These are phyloP conservation scores for Amphimallon solstitiale DNA, from an alignment of 2,888 invertebrate genomes.

Conservation along the genomic window DNA sequence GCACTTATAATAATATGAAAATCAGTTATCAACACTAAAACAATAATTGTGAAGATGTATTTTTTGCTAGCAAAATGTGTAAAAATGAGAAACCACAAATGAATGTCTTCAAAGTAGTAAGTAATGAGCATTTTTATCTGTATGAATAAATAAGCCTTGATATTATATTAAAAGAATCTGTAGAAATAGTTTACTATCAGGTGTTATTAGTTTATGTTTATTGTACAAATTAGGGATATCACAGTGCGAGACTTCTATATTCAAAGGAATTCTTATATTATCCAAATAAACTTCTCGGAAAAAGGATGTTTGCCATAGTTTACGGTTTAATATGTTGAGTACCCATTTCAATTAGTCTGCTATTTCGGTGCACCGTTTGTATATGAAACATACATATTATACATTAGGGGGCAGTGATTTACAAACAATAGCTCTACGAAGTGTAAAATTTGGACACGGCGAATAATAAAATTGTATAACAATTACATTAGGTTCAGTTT, in stretches of 20 bases:
- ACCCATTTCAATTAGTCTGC: neutral
- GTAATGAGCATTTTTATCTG: too few species aligned
- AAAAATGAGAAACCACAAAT: too few species aligned
- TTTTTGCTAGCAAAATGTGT: too few species aligned
- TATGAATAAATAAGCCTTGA: too few species aligned
- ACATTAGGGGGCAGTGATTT: conserved; percentile 23
- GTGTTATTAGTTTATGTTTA: too few species aligned
- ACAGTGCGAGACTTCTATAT: neutral
- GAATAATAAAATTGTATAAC: conserved; percentile 42
- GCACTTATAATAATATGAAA: too few species aligned
- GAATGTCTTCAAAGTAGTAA: too few species aligned
- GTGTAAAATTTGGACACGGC: conserved; percentile 39
- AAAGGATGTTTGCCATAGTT: neutral
- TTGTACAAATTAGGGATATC: too few species aligned
- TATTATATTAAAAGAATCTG: neutral
- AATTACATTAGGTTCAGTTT: conserved; percentile 40
- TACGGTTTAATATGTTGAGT: neutral
- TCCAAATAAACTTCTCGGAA: neutral
- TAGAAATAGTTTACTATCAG: too few species aligned
- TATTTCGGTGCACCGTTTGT: conserved; percentile 6
- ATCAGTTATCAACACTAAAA: too few species aligned
- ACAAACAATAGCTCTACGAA: conserved; percentile 22
- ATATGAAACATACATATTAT: conserved; percentile 4
- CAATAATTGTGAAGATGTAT: too few species aligned
- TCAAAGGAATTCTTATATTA: neutral